Percentiles rank a stretch among this genome's conserved stretches.
Evolutionary conservation across 2,797 vertebrate species (phyloP).

Genomic region (Gallinago nigripennis): DNA sequence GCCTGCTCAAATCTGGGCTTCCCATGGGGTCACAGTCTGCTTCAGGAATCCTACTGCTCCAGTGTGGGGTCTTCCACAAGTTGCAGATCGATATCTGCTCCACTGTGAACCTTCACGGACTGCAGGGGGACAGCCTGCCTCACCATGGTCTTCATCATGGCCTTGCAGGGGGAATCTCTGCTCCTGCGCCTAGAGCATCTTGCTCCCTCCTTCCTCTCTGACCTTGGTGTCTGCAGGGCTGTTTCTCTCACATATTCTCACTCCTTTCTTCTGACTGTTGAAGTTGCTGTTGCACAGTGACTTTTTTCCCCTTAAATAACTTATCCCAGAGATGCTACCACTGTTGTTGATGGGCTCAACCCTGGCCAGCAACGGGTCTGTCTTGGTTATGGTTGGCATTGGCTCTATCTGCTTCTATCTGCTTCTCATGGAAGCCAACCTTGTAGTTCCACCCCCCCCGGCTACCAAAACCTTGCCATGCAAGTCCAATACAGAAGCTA

Average conservation of each 20-base stretch:
- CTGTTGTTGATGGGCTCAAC: not conserved
- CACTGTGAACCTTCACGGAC: too few relatives aligned
- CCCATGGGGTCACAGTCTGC: not conserved
- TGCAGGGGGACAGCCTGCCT: not conserved
- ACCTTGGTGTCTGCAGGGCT: not conserved
- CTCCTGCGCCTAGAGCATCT: not conserved
- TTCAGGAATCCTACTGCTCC: not conserved
- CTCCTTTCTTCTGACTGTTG: not conserved
- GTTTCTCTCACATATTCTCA: not conserved
- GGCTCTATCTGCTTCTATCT: not conserved
- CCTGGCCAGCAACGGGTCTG: not conserved
- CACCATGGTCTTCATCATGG: not conserved
- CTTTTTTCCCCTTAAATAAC: not conserved
- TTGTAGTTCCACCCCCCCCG: not conserved
- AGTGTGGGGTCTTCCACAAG: not conserved
- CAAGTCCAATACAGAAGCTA: not conserved
- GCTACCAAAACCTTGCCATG: not conserved
- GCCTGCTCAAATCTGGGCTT: not conserved
- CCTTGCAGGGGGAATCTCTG: not conserved
- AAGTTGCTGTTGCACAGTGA: not conserved
- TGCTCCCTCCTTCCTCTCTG: not conserved
- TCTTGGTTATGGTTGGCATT: not conserved
- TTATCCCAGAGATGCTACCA: not conserved
- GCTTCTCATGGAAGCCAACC: not conserved
- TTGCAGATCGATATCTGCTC: not conserved